These are phyloP conservation scores for Malacoraja senta DNA, from an alignment of 2,797 vertebrate species.

Conservation along the genomic window DNA sequence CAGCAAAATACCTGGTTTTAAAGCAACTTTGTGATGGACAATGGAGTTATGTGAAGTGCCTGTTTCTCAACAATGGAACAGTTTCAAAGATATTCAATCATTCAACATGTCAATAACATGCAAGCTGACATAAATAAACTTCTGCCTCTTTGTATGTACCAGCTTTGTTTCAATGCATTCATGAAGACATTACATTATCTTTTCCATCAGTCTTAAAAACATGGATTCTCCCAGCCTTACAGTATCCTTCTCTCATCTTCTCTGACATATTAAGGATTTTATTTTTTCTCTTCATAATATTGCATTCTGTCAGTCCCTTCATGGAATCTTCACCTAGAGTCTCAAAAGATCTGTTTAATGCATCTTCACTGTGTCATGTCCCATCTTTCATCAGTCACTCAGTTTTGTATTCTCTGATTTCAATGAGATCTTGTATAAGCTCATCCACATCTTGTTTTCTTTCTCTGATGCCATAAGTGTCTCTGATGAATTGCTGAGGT, in stretches of 20 bases:
- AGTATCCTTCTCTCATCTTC: not conserved
- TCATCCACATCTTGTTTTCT: not conserved
- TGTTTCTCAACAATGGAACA: no score
- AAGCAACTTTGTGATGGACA: no score
- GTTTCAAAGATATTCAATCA: no score
- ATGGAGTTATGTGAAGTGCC: no score
- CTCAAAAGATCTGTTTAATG: not conserved
- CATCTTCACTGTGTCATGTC: not conserved
- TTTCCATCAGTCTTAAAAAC: not conserved
- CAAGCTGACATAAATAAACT: no score
- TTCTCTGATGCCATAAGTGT: not conserved
- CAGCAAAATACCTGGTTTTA: not conserved
- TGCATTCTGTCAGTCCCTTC: not conserved
- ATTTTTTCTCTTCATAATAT: not conserved
- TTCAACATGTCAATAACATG: no score
- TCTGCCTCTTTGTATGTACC: not conserved
- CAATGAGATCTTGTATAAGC: not conserved
- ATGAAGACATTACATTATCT: not conserved
- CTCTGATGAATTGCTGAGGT: not conserved
- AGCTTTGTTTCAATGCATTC: not conserved
- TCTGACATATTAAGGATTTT: slow-evolving; percentile 3
- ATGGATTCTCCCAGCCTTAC: not conserved
- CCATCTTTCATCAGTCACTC: not conserved
- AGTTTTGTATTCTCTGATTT: not conserved
- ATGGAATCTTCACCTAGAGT: not conserved